Percentiles rank a stretch among this genome's conserved stretches.
These are phyloP conservation scores for Ellobium chinense DNA, from an alignment of 2,888 invertebrate genomes.

Conservation along the genomic window DNA sequence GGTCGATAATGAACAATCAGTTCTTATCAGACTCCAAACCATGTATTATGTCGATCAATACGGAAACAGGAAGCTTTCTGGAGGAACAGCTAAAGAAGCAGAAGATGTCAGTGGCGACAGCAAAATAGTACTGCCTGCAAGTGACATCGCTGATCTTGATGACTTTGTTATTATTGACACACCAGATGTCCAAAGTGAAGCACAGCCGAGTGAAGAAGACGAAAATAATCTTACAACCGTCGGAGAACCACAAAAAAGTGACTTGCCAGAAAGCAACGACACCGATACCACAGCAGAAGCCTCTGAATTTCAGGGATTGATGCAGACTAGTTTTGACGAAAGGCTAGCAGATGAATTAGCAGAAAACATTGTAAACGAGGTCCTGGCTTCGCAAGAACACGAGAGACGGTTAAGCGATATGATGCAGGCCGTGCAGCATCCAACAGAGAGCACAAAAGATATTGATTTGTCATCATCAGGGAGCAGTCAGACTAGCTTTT, in stretches of 20 bases:
- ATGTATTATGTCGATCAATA: constrained; percentile 38
- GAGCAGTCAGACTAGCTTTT: background rate
- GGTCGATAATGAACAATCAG: constrained; percentile 13
- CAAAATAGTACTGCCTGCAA: background rate
- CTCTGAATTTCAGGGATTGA: background rate
- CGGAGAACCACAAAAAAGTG: background rate
- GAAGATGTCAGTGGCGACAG: background rate
- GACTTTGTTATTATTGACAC: background rate
- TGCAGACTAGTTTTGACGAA: constrained; percentile 36
- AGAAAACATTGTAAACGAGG: constrained; percentile 50
- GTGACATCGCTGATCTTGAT: background rate
- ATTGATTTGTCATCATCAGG: background rate
- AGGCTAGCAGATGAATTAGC: constrained; percentile 44
- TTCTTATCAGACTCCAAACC: constrained; percentile 34
- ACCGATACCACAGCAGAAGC: background rate
- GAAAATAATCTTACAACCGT: background rate
- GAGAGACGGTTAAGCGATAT: background rate
- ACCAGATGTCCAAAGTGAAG: no score
- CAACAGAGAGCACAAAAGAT: constrained; percentile 1
- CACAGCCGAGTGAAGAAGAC: background rate
- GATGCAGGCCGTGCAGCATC: background rate
- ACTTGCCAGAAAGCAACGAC: background rate
- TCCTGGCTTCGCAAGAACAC: constrained; percentile 38
- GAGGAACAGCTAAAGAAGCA: background rate
- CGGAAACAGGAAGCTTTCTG: constrained; percentile 13